Base-by-base conservation (phyloP, 2,888 invertebrate species). In the Pollenia labialis region DNA sequence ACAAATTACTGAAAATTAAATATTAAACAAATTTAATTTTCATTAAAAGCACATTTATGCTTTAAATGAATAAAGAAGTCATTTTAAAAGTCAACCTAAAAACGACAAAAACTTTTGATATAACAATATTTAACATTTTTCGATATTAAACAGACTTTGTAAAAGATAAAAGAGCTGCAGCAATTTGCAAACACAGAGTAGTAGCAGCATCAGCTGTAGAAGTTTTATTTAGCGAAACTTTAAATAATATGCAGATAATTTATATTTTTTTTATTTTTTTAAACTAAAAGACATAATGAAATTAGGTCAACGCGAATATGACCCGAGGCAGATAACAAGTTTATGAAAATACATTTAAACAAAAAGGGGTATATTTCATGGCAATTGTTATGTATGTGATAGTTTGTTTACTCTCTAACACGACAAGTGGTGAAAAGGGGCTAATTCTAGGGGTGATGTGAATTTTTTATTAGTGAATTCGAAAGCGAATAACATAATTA, bases 71-170 rank as follows among this genome's bases (percentile, higher is more conserved):
- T 14, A 50, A 32, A 32, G 14, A n/a, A 50, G 14, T 50, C 48
- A 23, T 1, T 68, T 68, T 46, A 68, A 50, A 23, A 14, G 23
- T 40, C 69, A 69, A 69, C 40, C 69, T 40, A 50, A 40, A 69
- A 69, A 69, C 16, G 52, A 52, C 69, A 69, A 32, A 69, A 69
- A 69, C 69, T 69, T 69, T 68, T 52, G 11, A 52, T 16, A 66
- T 66, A 23, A 66, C 23, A 66, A 66, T 23, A 66, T 66, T 46
- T 23, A 66, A 66, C 18, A 23, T 46, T 48, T 68, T 50, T 32
- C 48, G n/a, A 50, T 68, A 50, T 68, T 46, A 68, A 50, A 48
- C 23, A 48, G 10, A 32, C 32, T n/a, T 23, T n/a, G 52, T 48
- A 14, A 23, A 68, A 48, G 50, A 68, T 46, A 68, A 68, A 50